A percentile compares a stretch with the other conserved stretches of the same genome.
These are phyloP conservation scores for Nezara viridula DNA, from an alignment of 2,888 invertebrate genomes.

Conservation along the genomic window DNA sequence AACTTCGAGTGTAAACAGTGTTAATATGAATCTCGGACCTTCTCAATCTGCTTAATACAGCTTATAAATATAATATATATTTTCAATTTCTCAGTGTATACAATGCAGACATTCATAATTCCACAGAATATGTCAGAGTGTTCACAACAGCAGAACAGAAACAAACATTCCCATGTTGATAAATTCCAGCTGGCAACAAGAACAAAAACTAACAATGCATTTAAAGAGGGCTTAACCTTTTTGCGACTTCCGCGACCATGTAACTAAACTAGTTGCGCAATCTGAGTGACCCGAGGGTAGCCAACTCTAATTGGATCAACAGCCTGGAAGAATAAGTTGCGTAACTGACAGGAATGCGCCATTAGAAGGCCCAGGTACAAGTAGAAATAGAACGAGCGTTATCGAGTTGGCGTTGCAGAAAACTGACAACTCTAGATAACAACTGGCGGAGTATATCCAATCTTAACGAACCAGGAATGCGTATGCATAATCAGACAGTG, in stretches of 20 bases:
- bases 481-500: no score
- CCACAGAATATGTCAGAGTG: no score
- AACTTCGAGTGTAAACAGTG: no score
- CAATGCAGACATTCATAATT: no score
- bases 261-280: neutral
- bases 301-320: slow-evolving; percentile 9
- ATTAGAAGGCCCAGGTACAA: neutral
- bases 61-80: no score
- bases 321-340: neutral
- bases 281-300: neutral
- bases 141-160: neutral
- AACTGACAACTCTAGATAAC: neutral
- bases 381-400: neutral
- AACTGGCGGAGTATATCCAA: neutral
- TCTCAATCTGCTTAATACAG: no score
- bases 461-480: neutral
- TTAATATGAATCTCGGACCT: no score
- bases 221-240: slow-evolving; percentile 1
- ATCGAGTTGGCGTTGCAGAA: neutral
- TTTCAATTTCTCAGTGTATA: no score
- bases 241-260: slow-evolving; percentile 15
- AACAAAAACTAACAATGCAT: slow-evolving; percentile 30
- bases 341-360: neutral
- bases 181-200: neutral
- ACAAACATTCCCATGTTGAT: neutral